A percentile compares a stretch with the other conserved stretches of the same genome.
Evolutionary conservation across 1,140 invertebrate genomes (phyloP).

Genomic region (Psix sp.): DNA sequence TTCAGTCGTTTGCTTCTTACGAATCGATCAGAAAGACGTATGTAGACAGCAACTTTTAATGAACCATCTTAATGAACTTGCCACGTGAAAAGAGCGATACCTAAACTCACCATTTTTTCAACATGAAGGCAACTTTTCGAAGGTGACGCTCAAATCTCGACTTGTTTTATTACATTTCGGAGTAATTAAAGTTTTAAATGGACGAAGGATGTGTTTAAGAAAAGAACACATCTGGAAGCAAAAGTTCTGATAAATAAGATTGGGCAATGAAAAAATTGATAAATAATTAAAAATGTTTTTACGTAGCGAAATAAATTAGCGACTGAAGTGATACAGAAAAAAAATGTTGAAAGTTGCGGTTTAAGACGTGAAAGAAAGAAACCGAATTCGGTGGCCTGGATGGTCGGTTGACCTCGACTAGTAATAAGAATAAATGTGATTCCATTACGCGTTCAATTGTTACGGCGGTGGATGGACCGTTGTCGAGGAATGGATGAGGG

Average conservation of each 20-base stretch:
- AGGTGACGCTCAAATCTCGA: too few relatives aligned
- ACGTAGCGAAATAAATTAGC: too few relatives aligned
- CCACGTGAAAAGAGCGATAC: slow-evolving; percentile 24
- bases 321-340: too few relatives aligned
- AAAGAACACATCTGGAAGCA: too few relatives aligned
- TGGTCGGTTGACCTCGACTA: slow-evolving; percentile 73
- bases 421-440: slow-evolving; percentile 79
- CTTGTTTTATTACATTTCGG: too few relatives aligned
- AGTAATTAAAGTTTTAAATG: too few relatives aligned
- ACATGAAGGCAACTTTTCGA: slow-evolving; percentile 1
- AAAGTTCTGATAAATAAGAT: too few relatives aligned
- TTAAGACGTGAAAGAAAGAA: slow-evolving; percentile 53
- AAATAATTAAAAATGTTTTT: too few relatives aligned
- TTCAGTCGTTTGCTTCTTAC: slow-evolving; percentile 47
- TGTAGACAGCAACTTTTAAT: slow-evolving; percentile 52
- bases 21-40: slow-evolving; percentile 55
- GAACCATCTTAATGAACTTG: slow-evolving; percentile 53
- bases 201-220: too few relatives aligned
- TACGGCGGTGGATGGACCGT: slow-evolving; percentile 72
- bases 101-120: slow-evolving; percentile 19
- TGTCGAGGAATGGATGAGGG: slow-evolving; percentile 63
- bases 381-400: slow-evolving; percentile 42
- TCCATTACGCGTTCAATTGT: slow-evolving; percentile 78
- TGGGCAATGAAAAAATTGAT: too few relatives aligned
- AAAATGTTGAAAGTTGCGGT: slow-evolving; percentile 48